These are phyloP conservation scores for Schrankia costaestrigalis DNA, from an alignment of 2,888 invertebrate species.

Conservation along the genomic window DNA sequence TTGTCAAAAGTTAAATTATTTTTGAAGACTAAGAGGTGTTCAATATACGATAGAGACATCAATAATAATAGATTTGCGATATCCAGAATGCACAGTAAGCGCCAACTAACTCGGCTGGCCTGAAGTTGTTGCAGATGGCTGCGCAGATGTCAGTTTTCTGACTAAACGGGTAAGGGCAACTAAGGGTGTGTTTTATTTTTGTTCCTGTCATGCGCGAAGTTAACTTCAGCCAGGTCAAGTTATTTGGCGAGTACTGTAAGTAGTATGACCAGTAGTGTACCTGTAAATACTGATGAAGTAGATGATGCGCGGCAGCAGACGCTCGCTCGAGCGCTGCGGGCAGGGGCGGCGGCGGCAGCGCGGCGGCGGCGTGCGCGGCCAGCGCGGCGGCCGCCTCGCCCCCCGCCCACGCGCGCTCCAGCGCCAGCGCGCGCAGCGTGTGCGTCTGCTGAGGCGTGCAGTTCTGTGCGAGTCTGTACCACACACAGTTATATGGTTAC, in stretches of 20 bases:
- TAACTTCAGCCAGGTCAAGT: neutral
- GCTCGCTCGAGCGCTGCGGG: conserved; percentile 68
- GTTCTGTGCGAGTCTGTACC: conserved; percentile 43
- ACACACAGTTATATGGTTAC: too few species aligned
- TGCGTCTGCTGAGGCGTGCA: conserved; percentile 45
- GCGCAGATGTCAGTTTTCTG: too few species aligned
- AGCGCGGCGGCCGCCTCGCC: conserved; percentile 67
- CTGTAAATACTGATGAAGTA: conserved; percentile 72
- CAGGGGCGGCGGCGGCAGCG: conserved; percentile 69
- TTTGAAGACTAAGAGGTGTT: neutral
- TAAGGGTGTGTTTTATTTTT: too few species aligned
- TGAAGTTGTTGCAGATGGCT: too few species aligned
- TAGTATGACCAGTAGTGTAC: conserved; percentile 17
- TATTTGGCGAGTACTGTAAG: neutral
- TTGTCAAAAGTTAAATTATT: neutral
- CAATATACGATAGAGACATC: neutral
- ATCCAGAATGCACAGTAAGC: too few species aligned
- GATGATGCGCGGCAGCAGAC: conserved; percentile 67
- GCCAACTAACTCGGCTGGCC: too few species aligned
- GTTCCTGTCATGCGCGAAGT: too few species aligned
- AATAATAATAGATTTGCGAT: too few species aligned
- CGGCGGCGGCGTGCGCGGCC: conserved; percentile 66
- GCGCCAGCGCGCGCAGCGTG: conserved; percentile 63
- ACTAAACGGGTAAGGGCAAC: too few species aligned
- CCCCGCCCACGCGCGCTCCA: conserved; percentile 73